These are phyloP conservation scores for Drosophila cognata DNA, from an alignment of 2,888 invertebrate genomes.

Conservation along the genomic window DNA sequence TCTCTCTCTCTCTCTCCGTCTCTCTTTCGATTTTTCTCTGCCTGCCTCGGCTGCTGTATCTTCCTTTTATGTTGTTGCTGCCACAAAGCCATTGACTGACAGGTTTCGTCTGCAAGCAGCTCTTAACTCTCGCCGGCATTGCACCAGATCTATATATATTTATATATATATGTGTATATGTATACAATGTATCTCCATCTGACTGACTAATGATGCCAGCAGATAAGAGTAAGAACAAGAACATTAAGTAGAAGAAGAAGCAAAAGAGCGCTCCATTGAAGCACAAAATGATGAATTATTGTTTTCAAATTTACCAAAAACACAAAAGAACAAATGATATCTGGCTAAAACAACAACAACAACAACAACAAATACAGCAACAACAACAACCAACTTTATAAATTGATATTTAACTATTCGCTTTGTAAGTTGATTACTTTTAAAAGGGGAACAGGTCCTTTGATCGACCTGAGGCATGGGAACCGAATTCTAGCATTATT, in stretches of 20 bases:
- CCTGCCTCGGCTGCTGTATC: too few species aligned
- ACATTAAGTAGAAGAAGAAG: slow-evolving; percentile 5
- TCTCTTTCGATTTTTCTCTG: neutral
- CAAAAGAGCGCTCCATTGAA: slow-evolving; percentile 30
- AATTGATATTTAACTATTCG: slow-evolving; percentile 68
- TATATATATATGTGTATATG: neutral
- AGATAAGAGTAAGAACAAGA: slow-evolving; percentile 1
- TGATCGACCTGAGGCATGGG: neutral
- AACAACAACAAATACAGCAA: neutral
- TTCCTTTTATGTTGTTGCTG: slow-evolving; percentile 25
- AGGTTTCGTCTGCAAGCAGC: slow-evolving; percentile 56
- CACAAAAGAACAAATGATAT: slow-evolving; percentile 29
- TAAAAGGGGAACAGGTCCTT: neutral
- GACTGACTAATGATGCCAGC: slow-evolving; percentile 16
- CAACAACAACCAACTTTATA: slow-evolving; percentile 35
- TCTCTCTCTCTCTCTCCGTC: neutral
- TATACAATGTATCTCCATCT: slow-evolving; percentile 4
- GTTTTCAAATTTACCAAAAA: slow-evolving; percentile 42
- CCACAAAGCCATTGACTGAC: slow-evolving; percentile 58
- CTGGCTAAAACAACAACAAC: neutral
- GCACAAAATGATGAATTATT: slow-evolving; percentile 67
- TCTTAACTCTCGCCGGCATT: slow-evolving; percentile 33
- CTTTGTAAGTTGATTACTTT: slow-evolving; percentile 48
- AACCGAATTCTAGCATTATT: neutral
- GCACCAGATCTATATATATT: slow-evolving; percentile 10